phyloP scores from a whole-genome alignment of 2,888 invertebrate species.

The Zhuqinia jingwanae region DNA sequence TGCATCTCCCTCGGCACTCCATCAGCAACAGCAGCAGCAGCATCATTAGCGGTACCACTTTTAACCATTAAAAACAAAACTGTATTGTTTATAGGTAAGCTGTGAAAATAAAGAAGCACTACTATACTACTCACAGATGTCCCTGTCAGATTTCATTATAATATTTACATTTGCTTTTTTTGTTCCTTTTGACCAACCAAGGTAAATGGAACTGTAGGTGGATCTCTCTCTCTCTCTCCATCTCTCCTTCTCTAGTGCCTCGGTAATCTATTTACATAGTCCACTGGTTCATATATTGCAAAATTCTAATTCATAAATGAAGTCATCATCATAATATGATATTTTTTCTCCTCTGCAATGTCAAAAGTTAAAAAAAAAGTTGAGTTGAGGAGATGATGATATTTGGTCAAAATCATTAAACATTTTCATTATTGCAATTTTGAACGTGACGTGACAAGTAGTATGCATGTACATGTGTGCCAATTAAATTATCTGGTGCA shows the following conservation, averaged over 20 bases:
- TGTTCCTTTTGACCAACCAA: slow-evolving; percentile 25
- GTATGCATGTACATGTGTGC: background rate
- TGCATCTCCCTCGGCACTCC: too few species aligned
- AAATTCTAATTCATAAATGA: background rate
- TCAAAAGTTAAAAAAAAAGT: background rate
- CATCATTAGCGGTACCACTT: slow-evolving; percentile 10
- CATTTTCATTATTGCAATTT: background rate
- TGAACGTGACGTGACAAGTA: background rate
- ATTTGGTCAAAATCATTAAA: background rate
- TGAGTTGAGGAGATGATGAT: background rate
- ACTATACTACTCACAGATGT: slow-evolving; percentile 18
- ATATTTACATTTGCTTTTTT: slow-evolving; percentile 30
- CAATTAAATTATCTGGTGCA: slow-evolving; percentile 28
- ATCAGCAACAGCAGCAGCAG: too few species aligned
- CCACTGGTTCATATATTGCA: background rate
- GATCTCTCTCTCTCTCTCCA: too few species aligned
- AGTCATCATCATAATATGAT: background rate
- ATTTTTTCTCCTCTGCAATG: background rate
- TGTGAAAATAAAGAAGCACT: background rate
- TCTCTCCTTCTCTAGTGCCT: background rate
- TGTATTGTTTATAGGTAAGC: too few species aligned
- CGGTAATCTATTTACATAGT: too few species aligned
- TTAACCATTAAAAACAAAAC: too few species aligned
- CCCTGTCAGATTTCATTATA: slow-evolving; percentile 43
- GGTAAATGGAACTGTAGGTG: slow-evolving; percentile 43